A percentile compares a stretch with the other conserved stretches of the same genome.
Evolutionary conservation across 2,113 vertebrate genomes (phyloP).

Genomic region (Hippolais icterina): DNA sequence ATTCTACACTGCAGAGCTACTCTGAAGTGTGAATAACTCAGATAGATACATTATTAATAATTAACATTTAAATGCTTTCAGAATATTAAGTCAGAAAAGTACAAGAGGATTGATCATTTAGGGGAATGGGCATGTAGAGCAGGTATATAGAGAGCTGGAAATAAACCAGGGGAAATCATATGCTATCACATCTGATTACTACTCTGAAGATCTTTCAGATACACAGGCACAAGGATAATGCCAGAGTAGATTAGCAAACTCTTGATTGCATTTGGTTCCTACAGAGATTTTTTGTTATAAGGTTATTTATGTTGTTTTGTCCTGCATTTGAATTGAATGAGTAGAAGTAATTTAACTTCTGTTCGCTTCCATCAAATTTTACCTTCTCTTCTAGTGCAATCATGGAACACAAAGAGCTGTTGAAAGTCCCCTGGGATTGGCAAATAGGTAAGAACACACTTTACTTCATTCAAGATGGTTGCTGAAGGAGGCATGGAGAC

Average conservation of each 20-base stretch:
- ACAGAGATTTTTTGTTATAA: background rate
- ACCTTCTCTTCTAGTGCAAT: slow-evolving; percentile 83
- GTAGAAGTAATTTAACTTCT: slow-evolving; percentile 9
- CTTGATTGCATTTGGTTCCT: background rate
- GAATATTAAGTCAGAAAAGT: background rate
- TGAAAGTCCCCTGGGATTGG: slow-evolving; percentile 96
- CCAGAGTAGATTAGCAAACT: background rate
- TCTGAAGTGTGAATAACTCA: background rate
- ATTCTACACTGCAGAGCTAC: background rate
- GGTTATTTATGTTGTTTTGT: slow-evolving; percentile 16
- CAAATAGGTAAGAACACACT: slow-evolving; percentile 86
- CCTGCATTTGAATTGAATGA: background rate
- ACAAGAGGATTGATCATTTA: background rate
- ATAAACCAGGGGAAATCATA: background rate
- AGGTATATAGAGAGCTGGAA: background rate
- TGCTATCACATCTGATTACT: background rate
- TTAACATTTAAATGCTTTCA: background rate
- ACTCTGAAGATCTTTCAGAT: slow-evolving; percentile 6
- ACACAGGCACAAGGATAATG: background rate
- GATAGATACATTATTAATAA: background rate
- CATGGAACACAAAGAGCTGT: slow-evolving; percentile 95
- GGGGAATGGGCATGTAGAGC: background rate
- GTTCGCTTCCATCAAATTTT: background rate
- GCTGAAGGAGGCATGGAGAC: background rate
- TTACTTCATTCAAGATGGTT: background rate